phyloP scores from a whole-genome alignment of 1,140 invertebrate genomes.

The Hetaerina americana region DNA sequence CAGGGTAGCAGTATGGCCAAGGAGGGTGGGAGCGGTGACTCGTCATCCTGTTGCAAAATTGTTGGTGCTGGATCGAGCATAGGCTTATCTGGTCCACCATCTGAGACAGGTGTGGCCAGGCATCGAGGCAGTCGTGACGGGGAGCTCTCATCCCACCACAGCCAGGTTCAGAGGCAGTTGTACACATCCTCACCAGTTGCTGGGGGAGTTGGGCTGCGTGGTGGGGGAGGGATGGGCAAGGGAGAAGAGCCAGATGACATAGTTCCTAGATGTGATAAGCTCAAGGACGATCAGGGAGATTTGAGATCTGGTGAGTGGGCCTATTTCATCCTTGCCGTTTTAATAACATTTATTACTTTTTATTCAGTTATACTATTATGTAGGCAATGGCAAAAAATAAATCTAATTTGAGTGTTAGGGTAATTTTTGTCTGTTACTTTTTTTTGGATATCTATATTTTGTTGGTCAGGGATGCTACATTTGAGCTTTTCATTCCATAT shows the following conservation, averaged over 20 bases:
- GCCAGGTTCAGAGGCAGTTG: not conserved
- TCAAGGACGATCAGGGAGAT: not conserved
- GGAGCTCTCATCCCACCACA: not conserved
- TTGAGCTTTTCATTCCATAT: too few species aligned
- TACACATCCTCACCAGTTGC: not conserved
- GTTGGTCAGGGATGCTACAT: too few species aligned
- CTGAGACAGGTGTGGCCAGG: not conserved
- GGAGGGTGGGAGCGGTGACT: not conserved
- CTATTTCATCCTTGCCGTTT: too few species aligned
- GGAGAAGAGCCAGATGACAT: not conserved
- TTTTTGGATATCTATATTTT: too few species aligned
- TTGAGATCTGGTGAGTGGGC: not conserved
- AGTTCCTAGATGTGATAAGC: not conserved
- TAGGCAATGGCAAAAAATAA: too few species aligned
- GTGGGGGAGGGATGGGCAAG: not conserved
- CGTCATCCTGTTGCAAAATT: not conserved
- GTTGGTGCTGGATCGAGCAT: not conserved
- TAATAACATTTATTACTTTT: too few species aligned
- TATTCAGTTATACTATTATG: too few species aligned
- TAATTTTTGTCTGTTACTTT: too few species aligned
- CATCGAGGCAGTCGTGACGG: not conserved
- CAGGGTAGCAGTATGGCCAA: not conserved
- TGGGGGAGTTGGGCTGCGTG: not conserved
- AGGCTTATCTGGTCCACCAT: not conserved
- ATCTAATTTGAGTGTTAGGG: too few species aligned